These are phyloP conservation scores for Phymanthus crucifer DNA, from an alignment of 92 coral and sea anemone species.

Conservation along the genomic window DNA sequence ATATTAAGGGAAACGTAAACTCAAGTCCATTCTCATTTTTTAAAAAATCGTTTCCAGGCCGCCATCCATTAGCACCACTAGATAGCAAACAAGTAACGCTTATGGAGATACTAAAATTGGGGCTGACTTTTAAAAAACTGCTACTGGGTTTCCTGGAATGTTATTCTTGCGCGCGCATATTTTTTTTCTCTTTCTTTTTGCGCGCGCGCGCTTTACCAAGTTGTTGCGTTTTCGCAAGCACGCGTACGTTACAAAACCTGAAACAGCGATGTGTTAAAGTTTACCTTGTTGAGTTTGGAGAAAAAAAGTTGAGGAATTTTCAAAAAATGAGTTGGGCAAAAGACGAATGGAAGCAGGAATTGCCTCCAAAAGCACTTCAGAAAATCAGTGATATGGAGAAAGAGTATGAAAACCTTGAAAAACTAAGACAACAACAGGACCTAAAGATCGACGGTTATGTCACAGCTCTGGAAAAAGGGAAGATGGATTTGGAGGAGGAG, in stretches of 20 bases:
- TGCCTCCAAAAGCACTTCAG: slow-evolving; percentile 62
- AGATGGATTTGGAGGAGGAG: slow-evolving; percentile 37
- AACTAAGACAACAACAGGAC: slow-evolving; percentile 70
- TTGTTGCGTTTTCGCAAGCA: not conserved
- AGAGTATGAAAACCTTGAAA: slow-evolving; percentile 67
- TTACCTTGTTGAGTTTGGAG: not conserved
- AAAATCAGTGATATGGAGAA: slow-evolving; percentile 69
- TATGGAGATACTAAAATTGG: too few relatives aligned
- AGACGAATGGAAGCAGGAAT: slow-evolving; percentile 86
- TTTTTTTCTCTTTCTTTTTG: too few relatives aligned
- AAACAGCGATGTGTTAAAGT: not conserved
- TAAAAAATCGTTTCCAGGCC: too few relatives aligned
- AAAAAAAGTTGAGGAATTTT: not conserved
- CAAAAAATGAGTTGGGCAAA: slow-evolving; percentile 83
- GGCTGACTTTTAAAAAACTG: too few relatives aligned
- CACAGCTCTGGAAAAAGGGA: slow-evolving; percentile 57
- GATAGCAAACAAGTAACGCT: too few relatives aligned
- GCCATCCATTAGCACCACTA: too few relatives aligned
- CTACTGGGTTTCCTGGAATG: not conserved
- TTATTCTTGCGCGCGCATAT: not conserved
- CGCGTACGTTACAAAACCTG: not conserved
- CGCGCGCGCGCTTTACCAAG: not conserved
- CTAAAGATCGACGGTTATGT: slow-evolving; percentile 65
- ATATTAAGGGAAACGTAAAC: too few relatives aligned
- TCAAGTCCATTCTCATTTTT: too few relatives aligned